A percentile compares a stretch with the other conserved stretches of the same genome.
phyloP scores from a whole-genome alignment of 2,797 vertebrate species.

The Setipinna tenuifilis region DNA sequence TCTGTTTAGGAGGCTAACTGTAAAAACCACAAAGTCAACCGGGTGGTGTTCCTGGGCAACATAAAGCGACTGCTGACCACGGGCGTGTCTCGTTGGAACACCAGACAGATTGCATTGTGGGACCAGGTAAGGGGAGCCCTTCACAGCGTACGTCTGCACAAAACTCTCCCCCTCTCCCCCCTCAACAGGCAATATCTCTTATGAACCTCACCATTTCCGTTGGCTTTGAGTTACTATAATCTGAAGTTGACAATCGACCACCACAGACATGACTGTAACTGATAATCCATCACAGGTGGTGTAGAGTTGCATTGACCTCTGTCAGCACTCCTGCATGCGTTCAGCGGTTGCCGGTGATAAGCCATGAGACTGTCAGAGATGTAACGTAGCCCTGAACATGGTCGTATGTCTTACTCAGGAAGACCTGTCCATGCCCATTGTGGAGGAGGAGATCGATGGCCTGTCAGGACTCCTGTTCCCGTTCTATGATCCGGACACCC shows the following conservation, averaged over 20 bases:
- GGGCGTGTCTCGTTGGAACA: slow-evolving; percentile 97
- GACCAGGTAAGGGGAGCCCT: slow-evolving; percentile 86
- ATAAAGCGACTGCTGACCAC: slow-evolving; percentile 94
- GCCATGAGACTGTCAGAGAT: neutral
- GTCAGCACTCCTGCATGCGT: neutral
- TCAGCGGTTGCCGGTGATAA: neutral
- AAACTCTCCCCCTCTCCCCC: neutral
- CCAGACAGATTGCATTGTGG: slow-evolving; percentile 95
- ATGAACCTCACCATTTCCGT: slow-evolving; percentile 18
- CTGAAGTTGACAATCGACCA: neutral
- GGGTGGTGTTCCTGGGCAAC: slow-evolving; percentile 95
- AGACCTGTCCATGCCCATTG: slow-evolving; percentile 91
- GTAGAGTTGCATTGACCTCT: neutral
- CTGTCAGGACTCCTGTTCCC: slow-evolving; percentile 96
- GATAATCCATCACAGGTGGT: neutral
- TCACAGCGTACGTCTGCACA: neutral
- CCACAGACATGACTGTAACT: neutral
- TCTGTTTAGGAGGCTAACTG: slow-evolving; percentile 90
- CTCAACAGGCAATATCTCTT: neutral
- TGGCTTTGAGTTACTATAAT: neutral
- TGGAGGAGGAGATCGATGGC: slow-evolving; percentile 95
- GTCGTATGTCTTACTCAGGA: slow-evolving; percentile 75
- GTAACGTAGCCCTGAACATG: neutral
- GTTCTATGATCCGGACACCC: slow-evolving; percentile 95
- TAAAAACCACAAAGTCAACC: slow-evolving; percentile 95